A percentile compares a stretch with the other conserved stretches of the same genome.
Conservation (phyloP, 2,888 invertebrate species). For the Himalopsyche tibetana region DNA sequence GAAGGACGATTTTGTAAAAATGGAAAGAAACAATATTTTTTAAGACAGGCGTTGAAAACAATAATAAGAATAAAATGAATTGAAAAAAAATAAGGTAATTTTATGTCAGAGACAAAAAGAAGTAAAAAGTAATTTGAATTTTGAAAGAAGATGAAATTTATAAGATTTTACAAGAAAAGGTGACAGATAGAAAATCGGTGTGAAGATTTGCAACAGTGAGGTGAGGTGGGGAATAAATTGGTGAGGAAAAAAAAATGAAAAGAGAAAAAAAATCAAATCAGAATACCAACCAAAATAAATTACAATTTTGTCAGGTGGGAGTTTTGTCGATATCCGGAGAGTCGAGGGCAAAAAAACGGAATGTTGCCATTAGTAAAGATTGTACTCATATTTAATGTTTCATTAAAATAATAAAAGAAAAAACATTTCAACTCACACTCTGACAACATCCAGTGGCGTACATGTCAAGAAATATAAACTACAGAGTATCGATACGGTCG, state of each 20-base stretch:
- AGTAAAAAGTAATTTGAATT: conserved; percentile 3
- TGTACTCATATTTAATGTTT: conserved; percentile 50
- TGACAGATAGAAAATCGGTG: conserved; percentile 56
- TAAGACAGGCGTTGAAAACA: neutral
- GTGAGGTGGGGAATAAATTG: conserved; percentile 50
- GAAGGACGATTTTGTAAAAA: conserved; percentile 27
- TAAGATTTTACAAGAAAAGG: neutral
- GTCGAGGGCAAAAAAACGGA: conserved; percentile 61
- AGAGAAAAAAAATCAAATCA: conserved; percentile 60
- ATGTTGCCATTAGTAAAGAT: conserved; percentile 65
- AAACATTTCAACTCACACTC: conserved; percentile 47
- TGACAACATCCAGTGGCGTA: conserved; percentile 64
- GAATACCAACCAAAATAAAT: conserved; percentile 54
- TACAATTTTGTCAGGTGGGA: conserved; percentile 54
- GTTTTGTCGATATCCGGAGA: conserved; percentile 50
- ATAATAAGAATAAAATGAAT: conserved; percentile 19
- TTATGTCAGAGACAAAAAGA: conserved; percentile 9
- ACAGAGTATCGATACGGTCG: neutral
- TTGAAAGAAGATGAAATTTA: neutral
- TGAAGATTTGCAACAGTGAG: conserved; percentile 31
- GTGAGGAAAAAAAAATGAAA: conserved; percentile 55
- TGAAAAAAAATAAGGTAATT: neutral
- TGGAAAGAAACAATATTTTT: neutral
- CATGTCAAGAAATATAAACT: conserved; percentile 62
- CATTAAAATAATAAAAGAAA: conserved; percentile 34